Evolutionary conservation across 2,888 invertebrate genomes (phyloP).

Genomic region (Adelognathus sp.): DNA sequence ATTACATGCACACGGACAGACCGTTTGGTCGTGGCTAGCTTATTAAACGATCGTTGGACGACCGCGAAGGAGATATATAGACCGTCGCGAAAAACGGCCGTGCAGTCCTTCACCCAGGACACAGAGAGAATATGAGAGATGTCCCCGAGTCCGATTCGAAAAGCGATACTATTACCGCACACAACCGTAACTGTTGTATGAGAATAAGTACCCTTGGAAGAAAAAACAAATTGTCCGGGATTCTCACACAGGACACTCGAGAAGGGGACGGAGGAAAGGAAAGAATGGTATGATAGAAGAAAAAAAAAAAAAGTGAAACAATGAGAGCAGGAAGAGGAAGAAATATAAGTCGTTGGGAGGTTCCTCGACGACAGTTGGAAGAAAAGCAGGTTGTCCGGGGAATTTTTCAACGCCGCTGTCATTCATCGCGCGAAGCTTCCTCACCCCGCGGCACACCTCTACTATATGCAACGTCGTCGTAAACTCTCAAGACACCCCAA

Average conservation of each 20-base stretch:
- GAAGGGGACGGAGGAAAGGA: slow-evolving; percentile 7
- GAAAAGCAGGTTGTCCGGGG: slow-evolving; percentile 51
- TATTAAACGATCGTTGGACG: slow-evolving; percentile 35
- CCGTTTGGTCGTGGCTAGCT: no score
- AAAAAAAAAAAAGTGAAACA: slow-evolving; percentile 5
- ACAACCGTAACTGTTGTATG: not conserved
- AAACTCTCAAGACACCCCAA: not conserved
- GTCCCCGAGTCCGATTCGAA: slow-evolving; percentile 47
- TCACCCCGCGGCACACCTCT: not conserved
- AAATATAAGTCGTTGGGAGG: slow-evolving; percentile 27
- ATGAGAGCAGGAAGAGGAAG: slow-evolving; percentile 19
- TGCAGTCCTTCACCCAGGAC: not conserved
- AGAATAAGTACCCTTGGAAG: slow-evolving; percentile 18
- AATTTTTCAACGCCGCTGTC: slow-evolving; percentile 19
- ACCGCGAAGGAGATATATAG: not conserved
- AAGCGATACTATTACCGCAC: slow-evolving; percentile 25
- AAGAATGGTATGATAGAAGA: not conserved
- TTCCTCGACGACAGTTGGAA: slow-evolving; percentile 52
- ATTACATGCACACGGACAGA: no score
- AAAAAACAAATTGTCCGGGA: slow-evolving; percentile 35
- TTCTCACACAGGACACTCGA: slow-evolving; percentile 44
- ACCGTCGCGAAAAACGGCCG: not conserved
- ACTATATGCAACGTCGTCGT: not conserved
- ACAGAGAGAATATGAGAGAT: slow-evolving; percentile 29
- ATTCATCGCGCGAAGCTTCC: slow-evolving; percentile 29